Evolutionary conservation across 2,113 vertebrate genomes (phyloP).

Genomic region (Erinaceus europaeus): DNA sequence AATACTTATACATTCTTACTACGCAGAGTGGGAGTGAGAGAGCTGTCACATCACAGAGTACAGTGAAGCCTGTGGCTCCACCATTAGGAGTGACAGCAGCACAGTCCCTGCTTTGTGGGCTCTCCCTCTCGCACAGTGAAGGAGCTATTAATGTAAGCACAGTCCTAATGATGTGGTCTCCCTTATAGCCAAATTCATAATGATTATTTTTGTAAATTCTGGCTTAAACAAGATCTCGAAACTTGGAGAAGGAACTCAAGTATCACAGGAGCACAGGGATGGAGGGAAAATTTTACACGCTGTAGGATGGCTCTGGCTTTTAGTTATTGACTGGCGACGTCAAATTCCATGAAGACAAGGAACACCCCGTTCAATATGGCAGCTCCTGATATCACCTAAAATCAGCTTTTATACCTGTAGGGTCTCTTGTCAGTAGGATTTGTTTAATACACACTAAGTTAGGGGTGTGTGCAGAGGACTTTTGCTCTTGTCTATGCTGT

Average conservation of each 20-base stretch:
- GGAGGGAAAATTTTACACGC: background rate
- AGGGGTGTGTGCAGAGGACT: background rate
- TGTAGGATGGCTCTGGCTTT: background rate
- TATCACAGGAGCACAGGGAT: background rate
- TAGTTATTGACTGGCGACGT: background rate
- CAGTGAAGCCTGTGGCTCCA: background rate
- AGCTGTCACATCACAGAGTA: background rate
- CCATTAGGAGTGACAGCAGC: too few relatives aligned
- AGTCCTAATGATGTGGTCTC: too few relatives aligned
- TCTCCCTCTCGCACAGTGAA: background rate
- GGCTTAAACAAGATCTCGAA: background rate
- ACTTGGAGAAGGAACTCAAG: background rate
- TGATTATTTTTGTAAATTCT: background rate
- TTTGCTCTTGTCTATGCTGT: background rate
- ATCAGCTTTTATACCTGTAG: background rate
- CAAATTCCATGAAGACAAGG: background rate
- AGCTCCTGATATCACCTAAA: background rate
- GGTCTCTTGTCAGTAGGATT: background rate
- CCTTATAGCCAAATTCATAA: background rate
- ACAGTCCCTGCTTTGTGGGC: background rate
- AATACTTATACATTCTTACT: background rate
- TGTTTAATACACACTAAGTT: background rate
- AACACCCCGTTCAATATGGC: background rate
- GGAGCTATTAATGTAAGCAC: background rate
- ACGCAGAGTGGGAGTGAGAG: background rate